Percentiles rank a stretch among this genome's conserved stretches.
phyloP scores from a whole-genome alignment of 2,113 vertebrate genomes.

The Nestor notabilis region DNA sequence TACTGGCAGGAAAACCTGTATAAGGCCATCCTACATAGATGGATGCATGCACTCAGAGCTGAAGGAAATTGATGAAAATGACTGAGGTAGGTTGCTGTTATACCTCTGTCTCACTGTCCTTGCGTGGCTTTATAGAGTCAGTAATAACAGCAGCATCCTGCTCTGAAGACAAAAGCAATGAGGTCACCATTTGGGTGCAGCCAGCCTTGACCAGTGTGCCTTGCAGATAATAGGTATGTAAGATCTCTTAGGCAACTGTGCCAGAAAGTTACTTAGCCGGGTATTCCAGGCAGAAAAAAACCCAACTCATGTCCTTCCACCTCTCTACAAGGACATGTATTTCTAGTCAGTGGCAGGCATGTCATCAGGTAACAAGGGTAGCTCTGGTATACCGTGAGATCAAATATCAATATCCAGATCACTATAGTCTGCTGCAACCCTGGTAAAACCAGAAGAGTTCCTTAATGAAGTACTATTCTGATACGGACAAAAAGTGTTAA shows the following conservation, averaged over 20 bases:
- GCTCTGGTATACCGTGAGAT: not conserved
- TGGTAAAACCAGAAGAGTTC: not conserved
- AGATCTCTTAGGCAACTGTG: not conserved
- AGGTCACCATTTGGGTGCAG: not conserved
- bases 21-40: not conserved
- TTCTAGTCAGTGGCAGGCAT: not conserved
- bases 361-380: not conserved
- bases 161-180: not conserved
- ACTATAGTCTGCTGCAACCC: not conserved
- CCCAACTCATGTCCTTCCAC: accelerated
- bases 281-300: not conserved
- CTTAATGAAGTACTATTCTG: not conserved
- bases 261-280: not conserved
- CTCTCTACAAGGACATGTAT: not conserved
- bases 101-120: not conserved
- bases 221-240: not conserved
- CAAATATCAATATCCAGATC: not conserved
- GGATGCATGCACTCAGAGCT: not conserved
- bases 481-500: not conserved
- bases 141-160: not conserved
- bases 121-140: accelerated
- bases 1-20: not conserved
- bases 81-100: not conserved
- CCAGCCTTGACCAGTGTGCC: not conserved
- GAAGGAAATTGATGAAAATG: not conserved